Base-by-base conservation (phyloP, 2,797 vertebrate genomes). In the Mastacembelus armatus region DNA sequence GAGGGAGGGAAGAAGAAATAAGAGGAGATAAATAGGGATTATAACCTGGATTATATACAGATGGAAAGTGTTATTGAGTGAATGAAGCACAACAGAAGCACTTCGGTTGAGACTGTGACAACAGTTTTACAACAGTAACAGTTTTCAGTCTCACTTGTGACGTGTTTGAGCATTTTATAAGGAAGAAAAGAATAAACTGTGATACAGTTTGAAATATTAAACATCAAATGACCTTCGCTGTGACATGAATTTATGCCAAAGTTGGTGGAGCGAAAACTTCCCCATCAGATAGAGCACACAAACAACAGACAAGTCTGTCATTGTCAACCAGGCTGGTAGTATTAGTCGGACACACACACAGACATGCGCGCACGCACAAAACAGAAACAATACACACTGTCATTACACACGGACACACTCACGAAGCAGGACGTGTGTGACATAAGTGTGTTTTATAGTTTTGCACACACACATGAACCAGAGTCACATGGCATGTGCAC, bases 251-350 rank as follows among this genome's bases (percentile, higher is more conserved):
- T 15, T n/a, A 55, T 10, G 54, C 56, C 47, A 47, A 40, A 54
- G 11, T n/a, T 10, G 42, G 38, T 14, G 60, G 39, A 76, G 54
- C 35, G 22, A 66, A 64, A 67, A 54, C 21, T 63, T 71, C 74
- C 24, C 4, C 0, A n/a, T 68, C 72, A 68, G 39, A 35, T 48
- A 1, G 47, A 29, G 0, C 45, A 42, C 29, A 61, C 44, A 55
- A 66, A 71, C 80, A 74, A 66, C 27, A 65, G 36, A 77, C 81
- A 84, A 78, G 66, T 40, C 11, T 30, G 42, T 76, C 71, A 67
- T 81, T 81, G 71, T 84, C 33, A 22, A 33, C 12, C 58, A 39
- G 16, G 14, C 47, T n/a, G 43, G 12, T 51, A 7, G 45, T 52
- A 38, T 56, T 16, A 67, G 15, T 40, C 63, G 18, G 26, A 27